Evolutionary conservation across 2,888 invertebrate species (phyloP), one percentile per base, ranked within the genome.

Genomic region (Axea sp.): DNA sequence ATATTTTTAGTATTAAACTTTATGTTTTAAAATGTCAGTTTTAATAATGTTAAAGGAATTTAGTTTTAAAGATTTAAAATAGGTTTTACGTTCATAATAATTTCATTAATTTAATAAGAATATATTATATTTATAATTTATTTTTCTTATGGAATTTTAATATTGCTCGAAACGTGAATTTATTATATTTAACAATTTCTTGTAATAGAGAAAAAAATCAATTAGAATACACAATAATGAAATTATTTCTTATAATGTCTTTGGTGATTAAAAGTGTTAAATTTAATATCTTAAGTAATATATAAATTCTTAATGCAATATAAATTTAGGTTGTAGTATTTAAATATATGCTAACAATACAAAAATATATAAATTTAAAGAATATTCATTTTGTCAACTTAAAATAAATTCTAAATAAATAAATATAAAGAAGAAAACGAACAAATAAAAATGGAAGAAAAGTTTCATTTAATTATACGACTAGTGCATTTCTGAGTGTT

Each of bases 401-500:
- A 2, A 28, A 31, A 14, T 37, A 51, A 26, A 26, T 15, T 24
- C 6, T 11, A 24, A 35, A 35, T 3, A 26, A 28, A 22, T 14
- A 15, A 35, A 26, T 28, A 39, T 11, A 39, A 28, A 3, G 15
- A 24, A 15, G 11, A n/a, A n/a, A n/a, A n/a, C n/a, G n/a, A 22
- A 33, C 15, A 49, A 30, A 45, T 15, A 14, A 41, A 30, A 24
- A 49, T 7, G 0, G 7, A 45, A 59, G 5, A 26, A 45, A 59
- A 3, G 26, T 9, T 24, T 3, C 19, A 14, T 30, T 57, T 37
- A 53, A 53, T 14, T 5, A 28, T 43, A 45, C 51, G 59, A 72
- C 43, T 72, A 72, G 57, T 72, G 57, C 11, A 37, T 65, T 28
- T 30, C 11, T 26, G 57, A 57, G 33, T 41, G 51, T 62, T 51